Evolutionary conservation across 1,140 invertebrate species (phyloP).

Genomic region (Lasaia peninsularis): DNA sequence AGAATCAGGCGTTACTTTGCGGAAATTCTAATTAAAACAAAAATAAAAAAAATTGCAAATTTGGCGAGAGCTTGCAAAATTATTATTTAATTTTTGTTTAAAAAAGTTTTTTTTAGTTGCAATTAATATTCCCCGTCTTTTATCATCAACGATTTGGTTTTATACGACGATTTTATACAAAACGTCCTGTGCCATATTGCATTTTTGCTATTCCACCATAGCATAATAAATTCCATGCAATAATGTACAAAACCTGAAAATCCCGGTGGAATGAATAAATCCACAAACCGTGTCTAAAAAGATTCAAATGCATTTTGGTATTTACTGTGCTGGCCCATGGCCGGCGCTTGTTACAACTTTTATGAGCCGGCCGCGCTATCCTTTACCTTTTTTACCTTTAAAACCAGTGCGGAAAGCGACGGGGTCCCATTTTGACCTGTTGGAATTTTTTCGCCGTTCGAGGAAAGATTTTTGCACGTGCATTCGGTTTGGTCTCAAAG

Average conservation of each 20-base stretch:
- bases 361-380: constrained; percentile 47
- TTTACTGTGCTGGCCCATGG: constrained; percentile 30
- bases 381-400: constrained; percentile 36
- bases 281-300: constrained; percentile 9
- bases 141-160: no score
- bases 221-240: not conserved
- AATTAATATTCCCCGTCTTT: no score
- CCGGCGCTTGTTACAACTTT: constrained; percentile 50
- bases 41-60: no score
- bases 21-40: no score
- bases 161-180: no score
- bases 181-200: not conserved
- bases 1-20: no score
- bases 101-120: no score
- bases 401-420: constrained; percentile 40
- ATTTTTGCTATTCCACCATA: not conserved
- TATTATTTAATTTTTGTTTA: no score
- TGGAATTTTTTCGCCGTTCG: constrained; percentile 39
- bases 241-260: constrained; percentile 14
- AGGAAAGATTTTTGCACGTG: constrained; percentile 15
- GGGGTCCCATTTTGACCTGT: constrained; percentile 53
- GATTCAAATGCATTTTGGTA: constrained; percentile 34
- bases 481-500: constrained; percentile 31
- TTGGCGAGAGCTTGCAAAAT: no score
- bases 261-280: constrained; percentile 9